Evolutionary conservation across 2,797 vertebrate genomes (phyloP).

Genomic region (Siniperca obscura): DNA sequence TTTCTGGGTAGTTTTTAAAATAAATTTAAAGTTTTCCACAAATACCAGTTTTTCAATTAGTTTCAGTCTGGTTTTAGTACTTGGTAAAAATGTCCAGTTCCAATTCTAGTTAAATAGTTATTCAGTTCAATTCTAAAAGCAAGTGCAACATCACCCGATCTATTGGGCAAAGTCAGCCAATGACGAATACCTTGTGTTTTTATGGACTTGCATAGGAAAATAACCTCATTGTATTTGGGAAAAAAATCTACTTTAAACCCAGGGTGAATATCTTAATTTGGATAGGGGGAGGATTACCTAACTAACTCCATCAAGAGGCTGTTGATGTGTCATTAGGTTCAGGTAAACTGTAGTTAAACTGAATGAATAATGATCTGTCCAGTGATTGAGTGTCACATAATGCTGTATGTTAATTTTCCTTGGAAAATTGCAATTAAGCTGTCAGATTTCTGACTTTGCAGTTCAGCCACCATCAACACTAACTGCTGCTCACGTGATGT

Average conservation of each 20-base stretch:
- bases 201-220: background rate
- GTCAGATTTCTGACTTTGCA: background rate
- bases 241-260: background rate
- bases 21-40: constrained; percentile 67
- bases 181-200: background rate
- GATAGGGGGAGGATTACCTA: background rate
- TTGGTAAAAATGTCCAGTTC: background rate
- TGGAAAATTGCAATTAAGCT: background rate
- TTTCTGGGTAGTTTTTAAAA: constrained; percentile 78
- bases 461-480: no score
- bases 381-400: background rate
- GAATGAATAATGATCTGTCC: background rate
- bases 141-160: background rate
- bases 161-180: background rate
- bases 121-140: background rate
- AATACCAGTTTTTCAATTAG: background rate
- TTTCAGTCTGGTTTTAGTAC: background rate
- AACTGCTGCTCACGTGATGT: background rate
- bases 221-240: background rate
- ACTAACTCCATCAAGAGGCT: background rate
- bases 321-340: background rate
- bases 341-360: background rate
- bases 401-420: background rate
- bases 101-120: background rate
- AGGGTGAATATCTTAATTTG: background rate